These are phyloP conservation scores for Nephila pilipes DNA, from an alignment of 1,140 invertebrate species.

Conservation along the genomic window DNA sequence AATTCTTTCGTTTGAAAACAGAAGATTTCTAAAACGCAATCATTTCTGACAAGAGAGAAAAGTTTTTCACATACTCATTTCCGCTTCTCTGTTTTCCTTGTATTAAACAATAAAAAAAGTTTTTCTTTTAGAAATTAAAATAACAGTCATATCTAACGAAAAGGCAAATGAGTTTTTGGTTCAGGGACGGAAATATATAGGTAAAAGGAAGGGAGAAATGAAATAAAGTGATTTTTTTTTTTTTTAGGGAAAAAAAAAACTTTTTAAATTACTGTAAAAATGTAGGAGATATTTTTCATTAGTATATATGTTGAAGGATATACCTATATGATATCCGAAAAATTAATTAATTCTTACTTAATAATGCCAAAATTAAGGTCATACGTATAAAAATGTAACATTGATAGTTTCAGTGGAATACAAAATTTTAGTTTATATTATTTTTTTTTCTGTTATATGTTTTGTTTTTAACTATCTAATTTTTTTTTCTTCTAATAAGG, in stretches of 20 bases:
- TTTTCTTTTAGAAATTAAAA: constrained; percentile 22
- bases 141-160: constrained; percentile 18
- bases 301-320: no score
- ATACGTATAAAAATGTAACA: no score
- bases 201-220: not conserved
- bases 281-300: no score
- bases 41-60: not conserved
- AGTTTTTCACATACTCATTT: not conserved
- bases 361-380: no score
- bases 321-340: no score
- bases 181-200: not conserved
- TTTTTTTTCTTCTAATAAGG: no score
- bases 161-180: not conserved
- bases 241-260: not conserved
- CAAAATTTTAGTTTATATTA: no score
- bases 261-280: no score
- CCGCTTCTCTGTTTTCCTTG: not conserved
- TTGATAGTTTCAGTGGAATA: no score
- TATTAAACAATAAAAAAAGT: not conserved
- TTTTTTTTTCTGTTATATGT: no score
- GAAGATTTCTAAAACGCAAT: not conserved
- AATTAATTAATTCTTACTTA: no score
- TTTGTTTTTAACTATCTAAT: no score
- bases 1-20: not conserved
- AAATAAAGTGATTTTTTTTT: not conserved